phyloP scores from a whole-genome alignment of 2,113 vertebrate species.

The Leuciscus idus region DNA sequence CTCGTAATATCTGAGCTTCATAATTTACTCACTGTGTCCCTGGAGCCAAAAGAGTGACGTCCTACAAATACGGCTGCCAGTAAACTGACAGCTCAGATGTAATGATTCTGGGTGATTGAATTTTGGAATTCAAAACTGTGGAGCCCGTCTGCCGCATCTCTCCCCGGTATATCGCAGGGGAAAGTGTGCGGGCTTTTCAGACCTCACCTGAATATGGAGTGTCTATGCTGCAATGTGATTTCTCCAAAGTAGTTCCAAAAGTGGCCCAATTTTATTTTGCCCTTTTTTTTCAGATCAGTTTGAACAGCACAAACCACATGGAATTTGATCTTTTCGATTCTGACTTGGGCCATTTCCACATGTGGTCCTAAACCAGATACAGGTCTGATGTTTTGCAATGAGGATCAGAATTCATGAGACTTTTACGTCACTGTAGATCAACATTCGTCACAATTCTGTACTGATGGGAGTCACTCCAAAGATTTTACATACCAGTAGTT shows the following conservation, averaged over 20 bases:
- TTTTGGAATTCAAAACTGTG: conserved; percentile 26
- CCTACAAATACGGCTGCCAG: conserved; percentile 25
- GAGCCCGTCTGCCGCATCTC: not conserved
- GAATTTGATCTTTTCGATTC: no score
- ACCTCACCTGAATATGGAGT: not conserved
- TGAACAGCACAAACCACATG: no score
- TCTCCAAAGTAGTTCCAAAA: not conserved
- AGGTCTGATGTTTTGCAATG: no score
- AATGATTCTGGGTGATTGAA: conserved; percentile 37
- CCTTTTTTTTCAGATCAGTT: no score
- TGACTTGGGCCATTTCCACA: no score
- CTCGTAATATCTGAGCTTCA: conserved; percentile 34
- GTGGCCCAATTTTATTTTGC: no score
- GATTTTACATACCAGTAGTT: no score
- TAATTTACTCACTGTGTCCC: conserved; percentile 37
- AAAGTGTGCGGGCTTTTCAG: not conserved
- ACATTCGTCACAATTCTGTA: no score
- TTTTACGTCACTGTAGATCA: no score
- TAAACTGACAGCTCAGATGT: conserved; percentile 31
- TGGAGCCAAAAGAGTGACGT: conserved; percentile 21
- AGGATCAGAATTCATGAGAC: no score
- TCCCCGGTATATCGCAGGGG: not conserved
- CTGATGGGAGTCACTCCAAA: no score
- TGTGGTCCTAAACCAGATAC: no score
- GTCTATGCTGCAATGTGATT: not conserved